Percentiles rank a stretch among this genome's conserved stretches.
Conservation (phyloP, 2,797 vertebrate species). For the Jordanella pulchra region DNA sequence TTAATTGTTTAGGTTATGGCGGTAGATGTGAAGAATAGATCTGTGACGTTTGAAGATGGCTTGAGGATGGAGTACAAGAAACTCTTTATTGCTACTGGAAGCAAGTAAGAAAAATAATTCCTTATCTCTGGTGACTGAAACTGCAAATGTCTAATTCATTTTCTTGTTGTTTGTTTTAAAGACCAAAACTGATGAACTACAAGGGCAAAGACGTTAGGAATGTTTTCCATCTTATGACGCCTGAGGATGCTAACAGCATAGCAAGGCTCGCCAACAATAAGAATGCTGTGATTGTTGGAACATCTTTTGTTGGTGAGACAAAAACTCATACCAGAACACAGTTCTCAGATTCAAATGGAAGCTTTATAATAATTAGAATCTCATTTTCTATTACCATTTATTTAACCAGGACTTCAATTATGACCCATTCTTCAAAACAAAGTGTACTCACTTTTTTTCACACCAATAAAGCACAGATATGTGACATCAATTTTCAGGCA, state of each 20-base stretch:
- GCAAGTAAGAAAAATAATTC: constrained; percentile 79
- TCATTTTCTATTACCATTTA: neutral
- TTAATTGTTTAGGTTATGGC: constrained; percentile 83
- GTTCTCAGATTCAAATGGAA: neutral
- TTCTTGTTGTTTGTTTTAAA: constrained; percentile 65
- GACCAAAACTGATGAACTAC: constrained; percentile 91
- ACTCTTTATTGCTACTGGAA: constrained; percentile 94
- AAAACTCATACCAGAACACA: constrained; percentile 9
- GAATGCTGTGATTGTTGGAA: constrained; percentile 94
- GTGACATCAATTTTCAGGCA: too few species aligned
- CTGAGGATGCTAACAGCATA: constrained; percentile 92
- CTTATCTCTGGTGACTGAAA: neutral
- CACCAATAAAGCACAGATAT: too few species aligned
- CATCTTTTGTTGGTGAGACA: constrained; percentile 91
- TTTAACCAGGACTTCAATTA: neutral
- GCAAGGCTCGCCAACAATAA: constrained; percentile 90
- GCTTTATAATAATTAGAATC: neutral
- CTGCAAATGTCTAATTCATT: constrained; percentile 12
- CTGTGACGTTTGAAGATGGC: constrained; percentile 90
- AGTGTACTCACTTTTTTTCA: neutral
- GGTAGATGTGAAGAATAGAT: constrained; percentile 89
- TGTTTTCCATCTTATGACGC: constrained; percentile 89
- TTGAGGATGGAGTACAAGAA: constrained; percentile 96
- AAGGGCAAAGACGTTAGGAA: constrained; percentile 94
- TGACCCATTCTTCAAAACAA: neutral